phyloP scores from a whole-genome alignment of 92 coral and sea anemone species.

The Galaxea fascicularis region DNA sequence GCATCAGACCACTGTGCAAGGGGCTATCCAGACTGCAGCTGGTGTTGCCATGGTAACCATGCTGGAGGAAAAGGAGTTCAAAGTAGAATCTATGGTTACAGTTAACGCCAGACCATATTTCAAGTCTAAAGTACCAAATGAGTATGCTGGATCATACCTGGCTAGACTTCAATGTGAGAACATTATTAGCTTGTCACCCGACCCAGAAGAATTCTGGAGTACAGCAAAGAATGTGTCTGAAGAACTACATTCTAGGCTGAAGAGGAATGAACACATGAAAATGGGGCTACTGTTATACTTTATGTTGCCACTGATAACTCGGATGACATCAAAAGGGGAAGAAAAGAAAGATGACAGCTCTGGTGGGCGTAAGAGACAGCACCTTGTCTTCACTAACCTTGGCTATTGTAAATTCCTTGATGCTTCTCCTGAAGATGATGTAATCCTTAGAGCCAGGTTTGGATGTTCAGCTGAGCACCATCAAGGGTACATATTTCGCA shows the following conservation, averaged over 20 bases:
- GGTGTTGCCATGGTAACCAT: constrained; percentile 29
- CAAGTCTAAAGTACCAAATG: constrained; percentile 18
- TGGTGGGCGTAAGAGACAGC: neutral
- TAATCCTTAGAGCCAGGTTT: constrained; percentile 27
- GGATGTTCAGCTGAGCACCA: constrained; percentile 17
- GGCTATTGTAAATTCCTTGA: constrained; percentile 25
- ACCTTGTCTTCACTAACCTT: neutral
- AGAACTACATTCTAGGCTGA: constrained; percentile 2
- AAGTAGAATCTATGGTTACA: neutral
- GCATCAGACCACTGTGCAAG: constrained; percentile 18
- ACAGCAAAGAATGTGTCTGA: neutral
- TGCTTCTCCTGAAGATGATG: constrained; percentile 11
- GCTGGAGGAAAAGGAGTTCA: constrained; percentile 2
- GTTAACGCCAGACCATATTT: constrained; percentile 16
- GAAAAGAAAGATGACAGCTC: neutral
- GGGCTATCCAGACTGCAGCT: constrained; percentile 27
- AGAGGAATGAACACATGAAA: constrained; percentile 4
- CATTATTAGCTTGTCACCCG: neutral
- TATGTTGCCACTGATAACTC: neutral
- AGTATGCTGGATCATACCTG: constrained; percentile 11
- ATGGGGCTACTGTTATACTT: neutral
- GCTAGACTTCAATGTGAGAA: neutral
- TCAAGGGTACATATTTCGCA: neutral
- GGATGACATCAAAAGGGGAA: too few species aligned
- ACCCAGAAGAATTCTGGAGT: constrained; percentile 5